A percentile compares a stretch with the other conserved stretches of the same genome.
These are phyloP conservation scores for Carapus acus DNA, from an alignment of 2,797 vertebrate genomes.

Conservation along the genomic window DNA sequence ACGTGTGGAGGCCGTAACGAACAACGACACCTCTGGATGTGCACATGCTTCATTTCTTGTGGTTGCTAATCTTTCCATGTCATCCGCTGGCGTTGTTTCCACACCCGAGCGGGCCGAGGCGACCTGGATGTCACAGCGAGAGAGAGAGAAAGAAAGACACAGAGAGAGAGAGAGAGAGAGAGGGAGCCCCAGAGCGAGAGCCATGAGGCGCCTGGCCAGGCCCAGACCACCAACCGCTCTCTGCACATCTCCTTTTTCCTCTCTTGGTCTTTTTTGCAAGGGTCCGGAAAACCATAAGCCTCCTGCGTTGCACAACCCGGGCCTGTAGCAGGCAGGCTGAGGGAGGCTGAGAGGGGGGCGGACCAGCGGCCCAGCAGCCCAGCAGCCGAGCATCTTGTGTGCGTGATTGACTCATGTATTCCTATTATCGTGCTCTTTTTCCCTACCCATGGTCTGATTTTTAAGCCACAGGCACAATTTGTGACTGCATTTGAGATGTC, in stretches of 20 bases:
- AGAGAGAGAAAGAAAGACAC: background rate
- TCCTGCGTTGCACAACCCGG: slow-evolving; percentile 67
- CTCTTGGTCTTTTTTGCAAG: slow-evolving; percentile 60
- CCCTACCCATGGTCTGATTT: no score
- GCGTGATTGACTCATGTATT: no score
- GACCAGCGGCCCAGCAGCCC: background rate
- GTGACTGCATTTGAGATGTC: no score
- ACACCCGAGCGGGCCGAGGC: slow-evolving; percentile 13
- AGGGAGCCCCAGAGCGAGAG: no score
- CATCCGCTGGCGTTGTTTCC: slow-evolving; percentile 58
- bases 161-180: slow-evolving; percentile 13
- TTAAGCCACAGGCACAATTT: no score
- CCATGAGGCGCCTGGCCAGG: slow-evolving; percentile 17
- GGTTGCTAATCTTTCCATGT: slow-evolving; percentile 61
- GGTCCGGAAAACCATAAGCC: slow-evolving; percentile 75
- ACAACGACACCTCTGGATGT: background rate
- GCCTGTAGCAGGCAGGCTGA: slow-evolving; percentile 51
- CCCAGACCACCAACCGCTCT: slow-evolving; percentile 58
- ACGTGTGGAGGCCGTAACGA: slow-evolving; percentile 11
- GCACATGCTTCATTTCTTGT: slow-evolving; percentile 42
- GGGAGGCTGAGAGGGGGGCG: no score
- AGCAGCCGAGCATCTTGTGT: no score
- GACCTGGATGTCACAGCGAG: slow-evolving; percentile 16
- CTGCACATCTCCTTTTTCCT: slow-evolving; percentile 66
- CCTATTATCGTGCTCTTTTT: no score